Conservation (phyloP, 2,888 invertebrate species). For the Epinotia ramella region DNA sequence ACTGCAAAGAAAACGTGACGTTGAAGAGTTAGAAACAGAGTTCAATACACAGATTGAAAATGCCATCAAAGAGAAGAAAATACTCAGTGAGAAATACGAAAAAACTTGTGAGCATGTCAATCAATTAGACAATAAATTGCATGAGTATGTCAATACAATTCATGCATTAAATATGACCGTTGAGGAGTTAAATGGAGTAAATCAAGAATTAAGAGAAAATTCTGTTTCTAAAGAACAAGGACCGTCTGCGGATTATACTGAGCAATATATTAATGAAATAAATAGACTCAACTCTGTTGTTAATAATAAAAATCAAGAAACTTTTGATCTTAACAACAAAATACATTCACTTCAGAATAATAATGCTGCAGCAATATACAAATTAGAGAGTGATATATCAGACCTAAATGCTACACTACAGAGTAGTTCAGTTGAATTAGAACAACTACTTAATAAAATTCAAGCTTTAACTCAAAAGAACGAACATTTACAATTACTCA, state of each 20-base stretch:
- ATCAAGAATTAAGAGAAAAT: constrained; percentile 66
- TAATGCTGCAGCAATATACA: constrained; percentile 57
- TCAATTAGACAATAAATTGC: constrained; percentile 67
- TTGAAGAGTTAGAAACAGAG: constrained; percentile 77
- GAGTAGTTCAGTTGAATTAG: constrained; percentile 55
- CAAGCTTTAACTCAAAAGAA: constrained; percentile 60
- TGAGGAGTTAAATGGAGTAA: constrained; percentile 68
- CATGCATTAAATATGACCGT: constrained; percentile 67
- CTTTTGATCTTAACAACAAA: constrained; percentile 67
- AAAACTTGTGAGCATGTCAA: constrained; percentile 79
- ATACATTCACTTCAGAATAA: constrained; percentile 61
- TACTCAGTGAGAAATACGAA: constrained; percentile 77
- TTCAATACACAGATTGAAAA: constrained; percentile 79
- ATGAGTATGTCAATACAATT: constrained; percentile 69
- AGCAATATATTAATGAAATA: constrained; percentile 84
- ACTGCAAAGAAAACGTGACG: constrained; percentile 73
- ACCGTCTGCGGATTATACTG: constrained; percentile 73
- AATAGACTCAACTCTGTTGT: constrained; percentile 83
- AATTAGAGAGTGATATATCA: constrained; percentile 63
- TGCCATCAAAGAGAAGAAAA: constrained; percentile 80
- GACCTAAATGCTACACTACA: constrained; percentile 69
- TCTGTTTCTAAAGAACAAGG: constrained; percentile 53
- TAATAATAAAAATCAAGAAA: constrained; percentile 79
- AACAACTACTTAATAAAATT: constrained; percentile 57
- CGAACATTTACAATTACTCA: constrained; percentile 59